Evolutionary conservation across 2,797 vertebrate species (phyloP), one percentile per base, ranked within the genome.

Genomic region (Pangasius larnaudii): DNA sequence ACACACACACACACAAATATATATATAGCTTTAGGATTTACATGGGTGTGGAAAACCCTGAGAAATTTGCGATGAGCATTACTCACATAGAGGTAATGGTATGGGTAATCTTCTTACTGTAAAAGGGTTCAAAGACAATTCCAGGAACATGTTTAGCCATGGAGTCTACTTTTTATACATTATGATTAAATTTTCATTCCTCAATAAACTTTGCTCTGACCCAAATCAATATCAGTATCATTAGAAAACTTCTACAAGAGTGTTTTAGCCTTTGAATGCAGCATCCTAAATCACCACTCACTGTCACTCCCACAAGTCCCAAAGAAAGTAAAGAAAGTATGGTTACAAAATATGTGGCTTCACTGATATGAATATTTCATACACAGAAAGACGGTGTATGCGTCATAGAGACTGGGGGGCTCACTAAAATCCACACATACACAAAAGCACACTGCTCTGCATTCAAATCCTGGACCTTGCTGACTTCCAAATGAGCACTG

Each of bases 401-500:
- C 46, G 4, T 89, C 87, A 65, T 87, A 88, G 63, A 80, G 80
- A 89, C 46, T 36, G 27, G 46, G 27, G 75, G 30, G n/a, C 36
- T 81, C 19, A 18, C 58, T 67, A 59, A 88, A 84, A 89, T 51
- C 58, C 79, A 84, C 75, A 85, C 85, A 86, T 77, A 75, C 81
- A 84, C 5, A 42, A 56, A 39, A 80, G 30, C 36, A 14, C 19
- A 39, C 85, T 81, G 49, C 85, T 89, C 81, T 83, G 67, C 87
- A 90, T 91, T 90, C 82, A 89, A 86, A 91, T 85, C 61, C 71
- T 30, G 86, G 84, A 88, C 51, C 85, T 89, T 42, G 83, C 87
- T 86, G 90, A 89, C 84, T 88, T 88, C 80, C 69, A 89, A 90
- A 91, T 90, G 85, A 91, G 88, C 77, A 61, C 63, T 27, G 84